Evolutionary conservation across 2,797 vertebrate genomes (phyloP).

Genomic region (Enteromius unitaeniatus): DNA sequence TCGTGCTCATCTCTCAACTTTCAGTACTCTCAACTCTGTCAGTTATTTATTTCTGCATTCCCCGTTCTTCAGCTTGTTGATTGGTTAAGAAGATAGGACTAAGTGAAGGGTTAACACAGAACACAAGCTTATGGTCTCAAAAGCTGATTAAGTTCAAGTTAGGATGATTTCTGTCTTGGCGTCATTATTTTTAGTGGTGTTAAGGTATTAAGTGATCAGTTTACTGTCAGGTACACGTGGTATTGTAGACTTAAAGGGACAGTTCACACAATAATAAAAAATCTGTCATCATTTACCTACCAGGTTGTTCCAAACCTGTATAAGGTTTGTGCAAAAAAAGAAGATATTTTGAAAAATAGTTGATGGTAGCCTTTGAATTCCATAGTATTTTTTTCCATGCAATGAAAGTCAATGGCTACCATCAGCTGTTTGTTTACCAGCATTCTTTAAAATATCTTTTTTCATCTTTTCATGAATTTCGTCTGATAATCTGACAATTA

Average conservation of each 20-base stretch:
- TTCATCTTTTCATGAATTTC: background rate
- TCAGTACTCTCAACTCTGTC: slow-evolving; percentile 30
- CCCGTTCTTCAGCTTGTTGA: slow-evolving; percentile 61
- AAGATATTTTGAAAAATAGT: background rate
- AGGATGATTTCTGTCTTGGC: slow-evolving; percentile 58
- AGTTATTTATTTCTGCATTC: slow-evolving; percentile 46
- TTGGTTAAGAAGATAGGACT: slow-evolving; percentile 70
- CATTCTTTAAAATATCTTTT: background rate
- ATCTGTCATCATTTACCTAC: background rate
- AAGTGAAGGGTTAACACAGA: slow-evolving; percentile 48
- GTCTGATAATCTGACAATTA: background rate
- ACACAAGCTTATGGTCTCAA: slow-evolving; percentile 60
- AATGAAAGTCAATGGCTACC: background rate
- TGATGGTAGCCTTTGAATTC: background rate
- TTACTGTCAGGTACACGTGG: slow-evolving; percentile 40
- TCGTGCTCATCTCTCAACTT: slow-evolving; percentile 45
- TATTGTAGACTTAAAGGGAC: background rate
- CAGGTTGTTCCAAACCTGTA: background rate
- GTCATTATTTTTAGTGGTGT: slow-evolving; percentile 67
- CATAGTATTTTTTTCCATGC: background rate
- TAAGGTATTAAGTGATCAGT: slow-evolving; percentile 64
- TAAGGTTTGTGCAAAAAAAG: background rate
- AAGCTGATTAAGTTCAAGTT: slow-evolving; percentile 72
- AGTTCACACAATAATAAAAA: background rate
- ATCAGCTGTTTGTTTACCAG: background rate